Base-by-base conservation (phyloP, 1,140 invertebrate species). In the Drosophila persimilis region DNA sequence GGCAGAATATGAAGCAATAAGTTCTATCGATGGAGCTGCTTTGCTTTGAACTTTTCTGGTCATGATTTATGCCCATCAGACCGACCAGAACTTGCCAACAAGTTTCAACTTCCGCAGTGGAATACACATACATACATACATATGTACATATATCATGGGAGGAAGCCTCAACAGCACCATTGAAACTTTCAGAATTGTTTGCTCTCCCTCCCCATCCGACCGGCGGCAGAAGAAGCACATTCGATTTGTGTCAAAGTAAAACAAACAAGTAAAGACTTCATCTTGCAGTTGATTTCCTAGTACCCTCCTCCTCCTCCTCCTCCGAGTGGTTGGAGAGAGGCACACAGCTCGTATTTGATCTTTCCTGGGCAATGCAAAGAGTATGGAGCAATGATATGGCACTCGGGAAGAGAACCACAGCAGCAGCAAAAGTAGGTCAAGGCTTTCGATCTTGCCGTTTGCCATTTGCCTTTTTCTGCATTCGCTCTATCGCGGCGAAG, bases 41-140 rank as follows among this genome's bases (percentile, higher is more conserved):
- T 83, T 78, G 65, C 70, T 83, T 83, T 78, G 71, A 83, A 75
- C 57, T 78, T 77, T 63, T 83, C 45, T 50, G 59, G 11, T 59
- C 54, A 72, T 69, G 66, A 79, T 78, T 84, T 79, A 83, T 64
- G 55, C 47, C 31, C 60, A 51, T 54, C 57, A 61, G 35, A 48
- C 13, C 6, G 17, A 50, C 9, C 44, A 55, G 29, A 31, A 39
- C 48, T 51, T 29, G 20, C 39, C 50, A 44, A 60, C 26, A 17
- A 46, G 45, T 63, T 47, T 26, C 41, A 11, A n/a, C 24, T 44
- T 73, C 45, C 58, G 41, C 26, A 56, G 45, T 58, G 71, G 51
- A 17, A 17, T 17, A 17, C 1, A 17, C 1, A 17, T 17, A 1
- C 1, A 17, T 17, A 17, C 17, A 17, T 17, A 17, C 1, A 0